Evolutionary conservation across 2,113 vertebrate genomes (phyloP).

Genomic region (Hystrix cristata): DNA sequence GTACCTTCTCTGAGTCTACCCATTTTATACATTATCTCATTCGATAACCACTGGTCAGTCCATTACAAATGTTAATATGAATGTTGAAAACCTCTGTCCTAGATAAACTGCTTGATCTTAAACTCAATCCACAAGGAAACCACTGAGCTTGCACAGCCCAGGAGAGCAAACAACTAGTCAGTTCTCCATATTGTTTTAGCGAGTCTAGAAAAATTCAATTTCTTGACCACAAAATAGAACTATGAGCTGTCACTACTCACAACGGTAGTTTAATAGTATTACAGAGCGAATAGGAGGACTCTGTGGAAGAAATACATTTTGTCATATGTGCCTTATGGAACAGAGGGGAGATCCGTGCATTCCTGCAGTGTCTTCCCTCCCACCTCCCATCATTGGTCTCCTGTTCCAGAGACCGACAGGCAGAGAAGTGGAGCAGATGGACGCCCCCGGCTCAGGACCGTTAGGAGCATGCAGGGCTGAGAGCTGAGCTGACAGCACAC

Average conservation of each 20-base stretch:
- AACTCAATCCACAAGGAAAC: slow-evolving; percentile 47
- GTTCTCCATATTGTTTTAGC: neutral
- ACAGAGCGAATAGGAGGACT: slow-evolving; percentile 7
- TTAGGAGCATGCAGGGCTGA: neutral
- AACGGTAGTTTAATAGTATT: neutral
- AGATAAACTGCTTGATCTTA: slow-evolving; percentile 29
- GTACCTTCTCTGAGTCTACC: neutral
- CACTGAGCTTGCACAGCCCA: neutral
- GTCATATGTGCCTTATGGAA: neutral
- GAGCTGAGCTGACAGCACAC: neutral
- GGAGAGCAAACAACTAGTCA: neutral
- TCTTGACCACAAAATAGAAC: slow-evolving; percentile 57
- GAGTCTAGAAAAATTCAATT: slow-evolving; percentile 45
- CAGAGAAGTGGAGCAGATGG: neutral
- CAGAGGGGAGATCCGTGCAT: neutral
- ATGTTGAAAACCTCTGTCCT: slow-evolving; percentile 37
- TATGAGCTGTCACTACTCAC: neutral
- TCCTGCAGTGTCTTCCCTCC: slow-evolving; percentile 17
- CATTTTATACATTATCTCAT: neutral
- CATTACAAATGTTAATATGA: slow-evolving; percentile 21
- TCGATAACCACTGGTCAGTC: neutral
- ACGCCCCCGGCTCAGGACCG: neutral
- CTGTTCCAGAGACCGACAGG: neutral
- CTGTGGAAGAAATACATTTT: slow-evolving; percentile 42
- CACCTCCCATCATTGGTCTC: neutral